Percentiles rank a stretch among this genome's conserved stretches.
These are phyloP conservation scores for Suricata suricatta DNA, from an alignment of 2,113 vertebrate genomes.

Conservation along the genomic window DNA sequence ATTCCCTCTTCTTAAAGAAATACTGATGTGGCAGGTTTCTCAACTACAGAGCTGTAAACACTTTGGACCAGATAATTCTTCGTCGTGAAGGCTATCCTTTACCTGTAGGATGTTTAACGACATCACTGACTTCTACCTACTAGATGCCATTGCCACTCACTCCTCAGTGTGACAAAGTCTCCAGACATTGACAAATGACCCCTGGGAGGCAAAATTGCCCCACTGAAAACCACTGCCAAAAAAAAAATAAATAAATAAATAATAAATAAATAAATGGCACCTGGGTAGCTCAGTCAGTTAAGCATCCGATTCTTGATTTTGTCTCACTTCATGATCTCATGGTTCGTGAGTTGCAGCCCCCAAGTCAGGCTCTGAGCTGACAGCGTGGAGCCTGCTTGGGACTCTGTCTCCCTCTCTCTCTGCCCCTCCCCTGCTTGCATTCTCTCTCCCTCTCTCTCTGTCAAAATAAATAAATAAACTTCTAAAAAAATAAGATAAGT, in stretches of 20 bases:
- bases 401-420: too few relatives aligned
- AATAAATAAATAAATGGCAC: too few relatives aligned
- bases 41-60: neutral
- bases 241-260: neutral
- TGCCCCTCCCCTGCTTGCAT: too few relatives aligned
- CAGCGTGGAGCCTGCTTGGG: too few relatives aligned
- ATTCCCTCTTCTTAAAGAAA: slow-evolving; percentile 11
- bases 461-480: too few relatives aligned
- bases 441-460: too few relatives aligned
- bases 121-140: neutral
- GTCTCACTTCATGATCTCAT: too few relatives aligned
- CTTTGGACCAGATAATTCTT: neutral
- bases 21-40: neutral
- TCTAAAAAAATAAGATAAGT: neutral
- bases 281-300: too few relatives aligned
- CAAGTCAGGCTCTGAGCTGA: too few relatives aligned
- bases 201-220: neutral
- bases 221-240: neutral
- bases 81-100: neutral
- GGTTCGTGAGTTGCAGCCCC: too few relatives aligned
- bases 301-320: too few relatives aligned
- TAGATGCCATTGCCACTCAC: neutral
- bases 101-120: neutral
- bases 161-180: neutral
- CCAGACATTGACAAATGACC: neutral